A percentile compares a stretch with the other conserved stretches of the same genome.
Conservation (phyloP, 2,113 vertebrate genomes). For the Poecile atricapillus region DNA sequence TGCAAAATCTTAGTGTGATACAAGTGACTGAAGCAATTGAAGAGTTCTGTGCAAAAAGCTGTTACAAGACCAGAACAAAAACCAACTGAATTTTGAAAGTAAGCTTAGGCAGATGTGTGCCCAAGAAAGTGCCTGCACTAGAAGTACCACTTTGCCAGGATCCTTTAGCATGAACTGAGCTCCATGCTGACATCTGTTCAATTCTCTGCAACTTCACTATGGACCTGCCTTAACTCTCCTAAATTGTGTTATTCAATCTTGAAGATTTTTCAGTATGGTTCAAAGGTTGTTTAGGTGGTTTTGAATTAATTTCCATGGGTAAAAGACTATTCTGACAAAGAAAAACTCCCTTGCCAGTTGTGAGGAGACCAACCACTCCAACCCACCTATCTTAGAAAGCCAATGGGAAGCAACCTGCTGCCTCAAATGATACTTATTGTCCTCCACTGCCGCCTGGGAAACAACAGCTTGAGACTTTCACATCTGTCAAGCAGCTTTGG, state of each 20-base stretch:
- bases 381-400: background rate
- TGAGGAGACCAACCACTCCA: background rate
- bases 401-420: background rate
- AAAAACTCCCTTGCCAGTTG: background rate
- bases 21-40: fast-evolving
- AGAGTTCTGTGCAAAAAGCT: background rate
- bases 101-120: background rate
- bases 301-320: background rate
- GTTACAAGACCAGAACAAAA: background rate
- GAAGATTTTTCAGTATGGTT: background rate
- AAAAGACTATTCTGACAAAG: background rate
- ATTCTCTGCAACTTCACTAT: background rate
- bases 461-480: background rate
- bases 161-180: background rate
- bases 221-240: background rate
- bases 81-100: background rate
- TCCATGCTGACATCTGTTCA: background rate
- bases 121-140: background rate
- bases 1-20: background rate
- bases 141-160: background rate
- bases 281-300: background rate
- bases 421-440: background rate
- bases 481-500: constrained; percentile 22
- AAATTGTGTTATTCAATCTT: background rate
- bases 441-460: constrained; percentile 12